These are phyloP conservation scores for Xenus cinereus DNA, from an alignment of 2,113 vertebrate species.

Conservation along the genomic window DNA sequence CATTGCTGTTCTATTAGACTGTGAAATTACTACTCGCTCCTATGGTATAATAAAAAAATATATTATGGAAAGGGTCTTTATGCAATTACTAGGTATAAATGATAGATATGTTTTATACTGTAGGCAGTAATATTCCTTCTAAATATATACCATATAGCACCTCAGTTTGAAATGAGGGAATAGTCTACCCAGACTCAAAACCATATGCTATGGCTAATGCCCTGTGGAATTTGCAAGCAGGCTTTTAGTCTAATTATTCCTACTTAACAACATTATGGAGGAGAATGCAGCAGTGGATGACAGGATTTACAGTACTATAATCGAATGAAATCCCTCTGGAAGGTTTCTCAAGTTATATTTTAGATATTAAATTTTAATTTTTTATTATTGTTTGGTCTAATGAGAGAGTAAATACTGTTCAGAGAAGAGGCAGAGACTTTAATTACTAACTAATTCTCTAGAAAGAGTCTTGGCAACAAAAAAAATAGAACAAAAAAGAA, in stretches of 20 bases:
- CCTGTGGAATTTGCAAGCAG: slow-evolving; percentile 30
- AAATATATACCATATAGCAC: slow-evolving; percentile 68
- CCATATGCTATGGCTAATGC: slow-evolving; percentile 59
- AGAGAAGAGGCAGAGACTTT: neutral
- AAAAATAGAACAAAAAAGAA: neutral
- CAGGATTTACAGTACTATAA: neutral
- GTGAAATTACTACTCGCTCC: slow-evolving; percentile 67
- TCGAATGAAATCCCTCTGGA: slow-evolving; percentile 36
- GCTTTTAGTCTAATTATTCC: slow-evolving; percentile 53
- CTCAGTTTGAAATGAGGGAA: slow-evolving; percentile 31
- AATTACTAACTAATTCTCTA: neutral
- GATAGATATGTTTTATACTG: slow-evolving; percentile 50
- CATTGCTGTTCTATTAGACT: slow-evolving; percentile 66
- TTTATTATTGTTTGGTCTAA: slow-evolving; percentile 19
- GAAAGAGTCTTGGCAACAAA: neutral
- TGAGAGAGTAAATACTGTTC: neutral
- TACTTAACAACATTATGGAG: slow-evolving; percentile 30
- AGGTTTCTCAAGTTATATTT: neutral
- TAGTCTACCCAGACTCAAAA: slow-evolving; percentile 46
- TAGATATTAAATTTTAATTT: neutral
- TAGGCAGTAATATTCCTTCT: slow-evolving; percentile 58
- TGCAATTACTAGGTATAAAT: slow-evolving; percentile 61
- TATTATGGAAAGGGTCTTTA: slow-evolving; percentile 43
- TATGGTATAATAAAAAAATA: slow-evolving; percentile 68
- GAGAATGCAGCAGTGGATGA: slow-evolving; percentile 7